Evolutionary conservation across 2,888 invertebrate genomes (phyloP).

Genomic region (Plagiodera versicolora): DNA sequence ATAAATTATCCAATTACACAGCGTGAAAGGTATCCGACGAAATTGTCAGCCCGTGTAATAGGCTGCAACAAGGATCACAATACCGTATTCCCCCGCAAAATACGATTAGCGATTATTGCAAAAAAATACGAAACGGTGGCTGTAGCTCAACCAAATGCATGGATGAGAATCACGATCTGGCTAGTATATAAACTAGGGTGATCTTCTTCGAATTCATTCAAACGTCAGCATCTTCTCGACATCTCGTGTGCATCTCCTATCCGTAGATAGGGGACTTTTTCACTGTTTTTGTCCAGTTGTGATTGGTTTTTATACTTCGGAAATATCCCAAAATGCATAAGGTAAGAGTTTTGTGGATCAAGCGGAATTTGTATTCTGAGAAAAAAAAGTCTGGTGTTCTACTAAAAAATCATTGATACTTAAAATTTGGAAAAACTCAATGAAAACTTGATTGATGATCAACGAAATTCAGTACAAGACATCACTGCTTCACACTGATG

Average conservation of each 20-base stretch:
- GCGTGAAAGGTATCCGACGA: slow-evolving; percentile 45
- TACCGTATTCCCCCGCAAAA: slow-evolving; percentile 42
- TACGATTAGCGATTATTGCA: slow-evolving; percentile 44
- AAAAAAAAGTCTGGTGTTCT: too few relatives aligned
- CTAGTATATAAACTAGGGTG: slow-evolving; percentile 49
- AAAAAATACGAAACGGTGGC: slow-evolving; percentile 46
- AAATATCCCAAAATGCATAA: slow-evolving; percentile 31
- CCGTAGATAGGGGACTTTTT: slow-evolving; percentile 19
- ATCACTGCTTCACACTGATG: too few relatives aligned
- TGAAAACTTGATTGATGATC: too few relatives aligned
- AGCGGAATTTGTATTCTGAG: too few relatives aligned
- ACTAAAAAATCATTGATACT: too few relatives aligned
- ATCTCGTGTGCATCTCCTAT: not conserved
- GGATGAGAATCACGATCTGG: slow-evolving; percentile 53
- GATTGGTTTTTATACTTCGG: slow-evolving; percentile 5
- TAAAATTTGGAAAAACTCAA: too few relatives aligned
- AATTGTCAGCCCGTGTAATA: slow-evolving; percentile 25
- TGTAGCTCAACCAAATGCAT: slow-evolving; percentile 53
- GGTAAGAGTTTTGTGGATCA: too few relatives aligned
- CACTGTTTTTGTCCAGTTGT: slow-evolving; percentile 24
- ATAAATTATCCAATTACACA: slow-evolving; percentile 51
- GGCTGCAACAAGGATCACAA: slow-evolving; percentile 28
- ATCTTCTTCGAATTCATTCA: slow-evolving; percentile 48
- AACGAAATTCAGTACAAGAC: too few relatives aligned
- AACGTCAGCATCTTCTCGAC: slow-evolving; percentile 25